phyloP scores from a whole-genome alignment of 2,888 invertebrate genomes.

The Schizaphis graminum region DNA sequence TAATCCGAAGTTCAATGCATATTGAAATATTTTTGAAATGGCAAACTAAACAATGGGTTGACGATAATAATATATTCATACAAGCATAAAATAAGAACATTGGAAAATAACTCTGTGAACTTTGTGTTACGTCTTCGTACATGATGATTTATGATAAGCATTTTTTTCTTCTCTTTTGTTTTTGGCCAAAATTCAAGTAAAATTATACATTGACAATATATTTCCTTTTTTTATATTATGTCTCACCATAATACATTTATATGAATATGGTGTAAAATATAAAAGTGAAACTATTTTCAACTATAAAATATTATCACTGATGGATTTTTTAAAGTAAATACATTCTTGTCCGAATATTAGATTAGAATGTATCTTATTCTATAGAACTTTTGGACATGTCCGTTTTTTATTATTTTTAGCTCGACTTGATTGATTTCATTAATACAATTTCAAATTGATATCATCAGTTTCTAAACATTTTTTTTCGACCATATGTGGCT shows the following conservation, averaged over 20 bases:
- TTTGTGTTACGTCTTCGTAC: neutral
- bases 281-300: neutral
- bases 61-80: slow-evolving; percentile 14
- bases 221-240: neutral
- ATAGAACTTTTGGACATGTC: neutral
- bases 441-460: neutral
- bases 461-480: neutral
- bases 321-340: neutral
- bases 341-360: neutral
- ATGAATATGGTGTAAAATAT: neutral
- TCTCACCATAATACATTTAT: neutral
- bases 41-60: neutral
- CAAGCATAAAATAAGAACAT: slow-evolving; percentile 18
- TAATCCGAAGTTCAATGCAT: neutral
- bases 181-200: slow-evolving; percentile 39
- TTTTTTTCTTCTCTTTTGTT: slow-evolving; percentile 24
- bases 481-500: neutral
- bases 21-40: neutral
- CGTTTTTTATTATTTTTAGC: neutral
- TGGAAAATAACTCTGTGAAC: neutral
- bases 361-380: neutral
- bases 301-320: neutral
- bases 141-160: slow-evolving; percentile 41
- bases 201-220: neutral
- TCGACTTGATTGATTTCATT: neutral